Conservation (phyloP, 2,888 invertebrate species). For the Caenorhabditis sp. region DNA sequence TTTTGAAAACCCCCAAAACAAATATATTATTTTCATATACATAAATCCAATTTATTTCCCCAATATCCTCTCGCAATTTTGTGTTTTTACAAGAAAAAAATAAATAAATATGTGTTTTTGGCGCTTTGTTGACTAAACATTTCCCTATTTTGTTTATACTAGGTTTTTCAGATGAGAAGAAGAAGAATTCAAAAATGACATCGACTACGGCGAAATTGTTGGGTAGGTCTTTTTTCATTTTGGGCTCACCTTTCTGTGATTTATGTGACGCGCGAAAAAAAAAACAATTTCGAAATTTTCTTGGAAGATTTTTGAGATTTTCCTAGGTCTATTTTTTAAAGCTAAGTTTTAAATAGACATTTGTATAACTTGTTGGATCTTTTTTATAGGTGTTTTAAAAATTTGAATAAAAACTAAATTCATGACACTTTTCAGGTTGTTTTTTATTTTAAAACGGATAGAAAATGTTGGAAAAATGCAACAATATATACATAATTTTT, state of each 20-base stretch:
- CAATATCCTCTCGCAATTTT: constrained; percentile 1
- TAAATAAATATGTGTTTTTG: not conserved
- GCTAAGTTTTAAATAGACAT: too few species aligned
- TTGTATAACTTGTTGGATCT: too few species aligned
- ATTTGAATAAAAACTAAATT: too few species aligned
- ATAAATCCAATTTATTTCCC: not conserved
- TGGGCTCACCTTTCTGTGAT: too few species aligned
- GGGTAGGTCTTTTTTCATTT: not conserved
- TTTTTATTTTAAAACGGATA: too few species aligned
- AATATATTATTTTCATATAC: not conserved
- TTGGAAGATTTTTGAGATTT: too few species aligned
- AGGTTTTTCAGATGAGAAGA: not conserved
- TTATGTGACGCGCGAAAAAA: not conserved
- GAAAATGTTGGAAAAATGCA: too few species aligned
- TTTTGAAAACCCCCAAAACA: not conserved
- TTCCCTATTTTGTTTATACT: not conserved
- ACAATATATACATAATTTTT: too few species aligned
- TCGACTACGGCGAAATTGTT: not conserved
- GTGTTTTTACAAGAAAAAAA: not conserved
- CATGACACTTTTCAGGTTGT: too few species aligned
- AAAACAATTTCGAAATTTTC: too few species aligned
- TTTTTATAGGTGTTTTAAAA: too few species aligned
- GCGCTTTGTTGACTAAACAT: not conserved
- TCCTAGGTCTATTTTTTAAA: too few species aligned
- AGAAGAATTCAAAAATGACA: not conserved